Percentiles rank a stretch among this genome's conserved stretches.
Conservation (phyloP, 2,113 vertebrate species). For the Pardalotus punctatus region DNA sequence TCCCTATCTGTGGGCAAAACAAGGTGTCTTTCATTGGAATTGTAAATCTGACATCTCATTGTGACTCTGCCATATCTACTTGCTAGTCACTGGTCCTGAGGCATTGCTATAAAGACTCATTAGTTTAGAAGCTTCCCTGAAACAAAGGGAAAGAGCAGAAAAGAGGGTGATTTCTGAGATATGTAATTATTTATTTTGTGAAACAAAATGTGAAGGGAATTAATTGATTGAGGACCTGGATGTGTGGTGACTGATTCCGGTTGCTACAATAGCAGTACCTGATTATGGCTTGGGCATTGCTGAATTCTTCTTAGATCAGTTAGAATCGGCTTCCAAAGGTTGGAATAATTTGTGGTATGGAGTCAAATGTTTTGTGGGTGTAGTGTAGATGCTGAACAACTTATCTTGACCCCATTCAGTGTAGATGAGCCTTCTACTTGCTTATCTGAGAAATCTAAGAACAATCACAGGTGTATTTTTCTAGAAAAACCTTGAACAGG, state of each 20-base stretch:
- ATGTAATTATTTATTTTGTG: background rate
- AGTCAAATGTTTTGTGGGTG: background rate
- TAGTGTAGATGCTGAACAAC: background rate
- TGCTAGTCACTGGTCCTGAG: background rate
- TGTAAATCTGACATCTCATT: background rate
- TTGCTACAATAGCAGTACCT: background rate
- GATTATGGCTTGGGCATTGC: background rate
- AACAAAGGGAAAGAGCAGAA: background rate
- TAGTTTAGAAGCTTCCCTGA: background rate
- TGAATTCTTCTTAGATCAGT: background rate
- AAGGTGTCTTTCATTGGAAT: background rate
- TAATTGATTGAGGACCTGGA: background rate
- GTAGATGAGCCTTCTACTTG: background rate
- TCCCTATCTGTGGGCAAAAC: background rate
- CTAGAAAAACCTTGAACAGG: background rate
- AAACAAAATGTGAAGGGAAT: background rate
- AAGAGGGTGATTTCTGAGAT: background rate
- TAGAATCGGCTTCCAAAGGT: background rate
- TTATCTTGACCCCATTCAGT: accelerated
- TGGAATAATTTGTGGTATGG: background rate
- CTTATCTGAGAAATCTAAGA: background rate
- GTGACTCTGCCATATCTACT: background rate
- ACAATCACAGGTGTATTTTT: background rate
- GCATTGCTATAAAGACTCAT: background rate
- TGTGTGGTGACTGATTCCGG: background rate